Evolutionary conservation across 2,113 vertebrate species (phyloP), one percentile per base, ranked within the genome.

Genomic region (Paralichthys olivaceus): DNA sequence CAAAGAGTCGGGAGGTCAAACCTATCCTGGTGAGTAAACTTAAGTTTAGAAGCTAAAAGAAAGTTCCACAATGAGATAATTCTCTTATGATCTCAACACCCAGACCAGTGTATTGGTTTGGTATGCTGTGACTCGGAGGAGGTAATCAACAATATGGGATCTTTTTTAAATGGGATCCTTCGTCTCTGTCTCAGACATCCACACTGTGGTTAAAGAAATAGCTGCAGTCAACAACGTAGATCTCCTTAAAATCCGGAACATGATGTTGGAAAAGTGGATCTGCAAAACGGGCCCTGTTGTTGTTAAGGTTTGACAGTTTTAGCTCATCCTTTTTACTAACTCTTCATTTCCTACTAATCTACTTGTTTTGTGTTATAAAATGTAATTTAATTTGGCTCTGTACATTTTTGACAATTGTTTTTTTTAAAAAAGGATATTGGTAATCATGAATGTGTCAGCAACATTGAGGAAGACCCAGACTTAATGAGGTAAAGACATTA

Each of bases 251-350:
- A 95, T 98, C 32, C 93, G 95, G 73, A 95, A 96, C 67, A 93
- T 94, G 67, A 87, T 99, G 69, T 85, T 99, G 86, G 96, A 98
- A 72, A 97, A 97, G 59, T 99, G 97, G 97, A 93, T 99, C 57
- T 98, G 96, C 71, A 95, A 95, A 26, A 94, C 91, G 0, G 73
- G 83, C 1, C 80, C 81, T 0, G 92, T 93, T 12, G 81, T 82
- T 28, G 78, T 90, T 45, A 95, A 94, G 45, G 97, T 98, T 74
- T 91, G 94, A 86, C 3, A 19, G 2, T 22, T 25, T 49, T 2
- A 8, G 25, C 13, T 3, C 4, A 5, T 9, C 4, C n/a, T 55
- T 12, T 45, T 34, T n/a, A 1, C 5, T 20, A 6, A 13, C 22
- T 14, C 12, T 25, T 55, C 3, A 20, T 67, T 23, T 72, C 12